Percentiles rank a stretch among this genome's conserved stretches.
These are phyloP conservation scores for Saxidomus purpurata DNA, from an alignment of 1,140 invertebrate species.

Conservation along the genomic window DNA sequence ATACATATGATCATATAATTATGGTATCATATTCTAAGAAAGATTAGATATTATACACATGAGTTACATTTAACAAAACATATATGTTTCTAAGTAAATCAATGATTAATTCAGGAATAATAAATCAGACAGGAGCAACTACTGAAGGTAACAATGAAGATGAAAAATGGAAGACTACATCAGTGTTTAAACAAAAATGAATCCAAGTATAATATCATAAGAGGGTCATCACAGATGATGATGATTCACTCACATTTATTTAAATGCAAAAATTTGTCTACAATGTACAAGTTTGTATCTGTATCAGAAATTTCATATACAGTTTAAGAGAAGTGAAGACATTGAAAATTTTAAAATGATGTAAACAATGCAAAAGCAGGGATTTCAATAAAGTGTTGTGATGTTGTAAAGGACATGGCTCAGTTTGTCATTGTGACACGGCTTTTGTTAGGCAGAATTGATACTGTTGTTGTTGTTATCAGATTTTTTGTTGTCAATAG, in stretches of 20 bases:
- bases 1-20: conserved; percentile 24
- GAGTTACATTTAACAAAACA: conserved; percentile 18
- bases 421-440: conserved; percentile 14
- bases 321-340: not conserved
- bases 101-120: conserved; percentile 1
- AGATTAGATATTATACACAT: conserved; percentile 29
- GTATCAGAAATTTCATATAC: too few relatives aligned
- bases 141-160: too few relatives aligned
- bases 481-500: conserved; percentile 10
- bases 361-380: too few relatives aligned
- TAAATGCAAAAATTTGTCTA: too few relatives aligned
- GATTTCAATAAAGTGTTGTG: not conserved
- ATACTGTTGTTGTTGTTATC: conserved; percentile 16
- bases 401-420: not conserved
- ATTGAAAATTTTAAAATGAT: conserved; percentile 5
- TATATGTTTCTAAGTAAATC: conserved; percentile 19
- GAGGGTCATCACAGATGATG: conserved; percentile 27
- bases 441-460: conserved; percentile 26
- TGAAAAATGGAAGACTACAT: not conserved
- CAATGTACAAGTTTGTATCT: too few relatives aligned
- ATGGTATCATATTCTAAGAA: conserved; percentile 11
- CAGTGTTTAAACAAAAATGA: conserved; percentile 22
- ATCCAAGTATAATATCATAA: conserved; percentile 27
- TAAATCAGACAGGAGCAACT: conserved; percentile 24
- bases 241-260: conserved; percentile 8